Evolutionary conservation across 2,888 invertebrate species (phyloP).

Genomic region (Leptinotarsa juncta): DNA sequence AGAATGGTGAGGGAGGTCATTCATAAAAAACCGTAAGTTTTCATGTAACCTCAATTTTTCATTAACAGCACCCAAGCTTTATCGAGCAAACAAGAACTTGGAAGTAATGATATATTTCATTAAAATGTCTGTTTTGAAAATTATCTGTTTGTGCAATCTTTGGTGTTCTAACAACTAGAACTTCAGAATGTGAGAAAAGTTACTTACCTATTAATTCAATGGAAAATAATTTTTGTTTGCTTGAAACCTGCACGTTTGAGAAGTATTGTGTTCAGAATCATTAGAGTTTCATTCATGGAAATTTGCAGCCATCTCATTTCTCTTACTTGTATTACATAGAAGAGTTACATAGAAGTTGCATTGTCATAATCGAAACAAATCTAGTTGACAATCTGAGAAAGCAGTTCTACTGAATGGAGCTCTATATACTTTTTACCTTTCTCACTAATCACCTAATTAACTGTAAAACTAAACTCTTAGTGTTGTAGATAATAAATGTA

Average conservation of each 20-base stretch:
- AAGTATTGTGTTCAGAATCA: background rate
- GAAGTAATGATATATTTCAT: background rate
- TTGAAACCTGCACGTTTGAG: background rate
- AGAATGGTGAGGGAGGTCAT: slow-evolving; percentile 79
- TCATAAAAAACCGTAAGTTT: slow-evolving; percentile 79
- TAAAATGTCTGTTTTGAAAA: background rate
- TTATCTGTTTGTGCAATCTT: background rate
- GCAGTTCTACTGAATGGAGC: no score
- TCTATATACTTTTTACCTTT: no score
- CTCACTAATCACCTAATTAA: no score
- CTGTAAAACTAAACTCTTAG: no score
- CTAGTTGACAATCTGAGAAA: no score
- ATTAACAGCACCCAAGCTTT: slow-evolving; percentile 7
- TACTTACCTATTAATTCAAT: background rate
- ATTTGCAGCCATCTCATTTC: background rate
- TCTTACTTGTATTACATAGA: no score
- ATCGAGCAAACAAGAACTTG: slow-evolving; percentile 4
- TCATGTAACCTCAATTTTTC: slow-evolving; percentile 5
- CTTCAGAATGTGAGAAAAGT: background rate
- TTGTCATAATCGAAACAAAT: no score
- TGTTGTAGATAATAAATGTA: no score
- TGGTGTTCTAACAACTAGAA: no score
- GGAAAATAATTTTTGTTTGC: slow-evolving; percentile 8
- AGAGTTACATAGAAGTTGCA: no score
- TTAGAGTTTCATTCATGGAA: background rate